These are phyloP conservation scores for Diadema setosum DNA, from an alignment of 35 echinoderm and acorn worm genomes.

Conservation along the genomic window DNA sequence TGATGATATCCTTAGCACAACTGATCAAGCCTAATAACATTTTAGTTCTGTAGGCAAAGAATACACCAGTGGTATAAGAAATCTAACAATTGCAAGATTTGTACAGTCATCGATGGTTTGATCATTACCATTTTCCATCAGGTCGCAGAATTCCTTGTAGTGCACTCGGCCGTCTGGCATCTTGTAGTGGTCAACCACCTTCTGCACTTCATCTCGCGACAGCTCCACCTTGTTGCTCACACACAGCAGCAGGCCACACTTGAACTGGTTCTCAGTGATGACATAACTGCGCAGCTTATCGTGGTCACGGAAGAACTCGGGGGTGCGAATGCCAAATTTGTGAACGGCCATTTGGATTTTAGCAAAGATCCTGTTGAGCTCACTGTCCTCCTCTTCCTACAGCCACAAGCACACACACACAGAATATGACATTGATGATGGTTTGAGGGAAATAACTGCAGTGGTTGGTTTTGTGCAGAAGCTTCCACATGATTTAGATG, in stretches of 20 bases:
- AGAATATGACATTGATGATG: no score
- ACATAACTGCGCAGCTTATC: constrained; percentile 87
- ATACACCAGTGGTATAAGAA: no score
- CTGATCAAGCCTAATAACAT: no score
- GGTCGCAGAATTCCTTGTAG: constrained; percentile 92
- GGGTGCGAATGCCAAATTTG: constrained; percentile 93
- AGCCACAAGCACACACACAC: no score
- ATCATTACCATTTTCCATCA: constrained; percentile 99
- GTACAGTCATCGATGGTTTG: no score
- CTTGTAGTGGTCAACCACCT: constrained; percentile 82
- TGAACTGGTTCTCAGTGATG: constrained; percentile 98
- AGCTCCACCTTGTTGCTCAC: constrained; percentile 64
- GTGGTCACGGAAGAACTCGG: constrained; percentile 96
- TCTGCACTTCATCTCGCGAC: constrained; percentile 76
- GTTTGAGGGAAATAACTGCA: no score
- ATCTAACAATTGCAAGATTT: no score
- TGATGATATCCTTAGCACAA: no score
- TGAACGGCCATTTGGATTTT: constrained; percentile 85
- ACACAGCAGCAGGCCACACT: constrained; percentile 87
- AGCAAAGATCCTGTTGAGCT: constrained; percentile 71
- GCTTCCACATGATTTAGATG: no score
- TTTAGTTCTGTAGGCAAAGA: no score
- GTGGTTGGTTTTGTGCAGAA: no score
- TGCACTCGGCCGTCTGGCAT: constrained; percentile 73
- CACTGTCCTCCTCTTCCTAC: constrained; percentile 44